A percentile compares a stretch with the other conserved stretches of the same genome.
phyloP scores from a whole-genome alignment of 2,113 vertebrate genomes.

The Suncus etruscus region DNA sequence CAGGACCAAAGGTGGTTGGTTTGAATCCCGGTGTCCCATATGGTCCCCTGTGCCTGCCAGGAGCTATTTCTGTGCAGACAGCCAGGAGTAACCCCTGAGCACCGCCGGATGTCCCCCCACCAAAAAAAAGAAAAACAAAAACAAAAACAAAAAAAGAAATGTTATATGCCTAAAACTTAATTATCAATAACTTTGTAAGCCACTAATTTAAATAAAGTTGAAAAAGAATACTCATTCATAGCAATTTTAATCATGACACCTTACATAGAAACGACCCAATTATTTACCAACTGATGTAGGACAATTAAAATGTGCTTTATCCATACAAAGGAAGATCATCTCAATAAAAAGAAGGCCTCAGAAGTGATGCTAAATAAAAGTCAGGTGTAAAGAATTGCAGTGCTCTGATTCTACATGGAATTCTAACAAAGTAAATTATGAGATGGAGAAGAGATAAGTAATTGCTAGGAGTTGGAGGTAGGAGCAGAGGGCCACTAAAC shows the following conservation, averaged over 20 bases:
- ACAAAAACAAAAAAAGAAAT: no score
- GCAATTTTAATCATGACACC: background rate
- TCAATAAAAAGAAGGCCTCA: background rate
- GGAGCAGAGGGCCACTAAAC: background rate
- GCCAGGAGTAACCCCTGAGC: no score
- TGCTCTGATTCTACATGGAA: slow-evolving; percentile 12
- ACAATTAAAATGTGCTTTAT: background rate
- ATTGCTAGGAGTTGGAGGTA: background rate
- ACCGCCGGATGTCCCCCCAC: no score
- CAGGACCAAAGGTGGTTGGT: no score
- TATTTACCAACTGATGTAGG: background rate
- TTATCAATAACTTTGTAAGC: no score
- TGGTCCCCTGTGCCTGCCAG: no score
- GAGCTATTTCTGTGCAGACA: no score
- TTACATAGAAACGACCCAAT: background rate
- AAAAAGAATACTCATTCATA: background rate
- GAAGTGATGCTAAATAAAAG: slow-evolving; percentile 17
- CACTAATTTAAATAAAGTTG: background rate
- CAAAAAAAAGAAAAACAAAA: no score
- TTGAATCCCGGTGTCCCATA: no score
- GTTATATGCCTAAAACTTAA: no score
- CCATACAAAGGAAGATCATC: background rate
- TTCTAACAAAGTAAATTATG: background rate
- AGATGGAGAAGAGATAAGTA: background rate
- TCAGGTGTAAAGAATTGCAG: background rate